phyloP scores from a whole-genome alignment of 2,113 vertebrate species.

The Grantiella picta region DNA sequence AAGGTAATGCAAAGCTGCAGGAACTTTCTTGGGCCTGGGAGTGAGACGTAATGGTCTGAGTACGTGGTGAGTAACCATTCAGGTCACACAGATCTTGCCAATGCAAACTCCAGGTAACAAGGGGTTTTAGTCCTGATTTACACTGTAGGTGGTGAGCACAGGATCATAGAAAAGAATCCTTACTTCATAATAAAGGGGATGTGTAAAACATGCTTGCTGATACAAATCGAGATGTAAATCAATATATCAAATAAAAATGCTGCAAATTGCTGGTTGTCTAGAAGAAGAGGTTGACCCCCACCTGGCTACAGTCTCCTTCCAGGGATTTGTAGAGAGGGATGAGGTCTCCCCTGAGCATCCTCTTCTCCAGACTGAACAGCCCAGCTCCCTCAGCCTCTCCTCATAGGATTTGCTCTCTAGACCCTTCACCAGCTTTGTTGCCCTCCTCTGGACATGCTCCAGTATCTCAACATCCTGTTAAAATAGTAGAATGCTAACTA shows the following conservation, averaged over 20 bases:
- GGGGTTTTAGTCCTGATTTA: neutral
- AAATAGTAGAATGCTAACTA: neutral
- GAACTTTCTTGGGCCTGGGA: neutral
- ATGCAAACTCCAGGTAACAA: neutral
- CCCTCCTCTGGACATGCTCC: neutral
- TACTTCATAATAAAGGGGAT: neutral
- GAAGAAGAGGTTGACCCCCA: neutral
- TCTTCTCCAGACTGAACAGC: neutral
- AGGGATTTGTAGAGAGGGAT: neutral
- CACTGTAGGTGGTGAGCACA: rapidly evolving
- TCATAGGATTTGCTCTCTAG: neutral
- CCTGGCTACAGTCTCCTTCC: neutral
- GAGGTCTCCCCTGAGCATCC: neutral
- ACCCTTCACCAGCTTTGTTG: neutral
- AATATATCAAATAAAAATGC: neutral
- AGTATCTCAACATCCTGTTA: neutral
- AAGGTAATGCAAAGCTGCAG: neutral
- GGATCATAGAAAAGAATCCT: neutral
- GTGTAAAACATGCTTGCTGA: neutral
- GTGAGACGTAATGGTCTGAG: neutral
- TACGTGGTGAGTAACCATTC: neutral
- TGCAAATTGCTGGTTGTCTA: neutral
- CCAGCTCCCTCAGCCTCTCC: neutral
- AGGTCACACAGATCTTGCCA: neutral
- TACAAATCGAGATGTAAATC: neutral